These are phyloP conservation scores for Protophormia terraenovae DNA, from an alignment of 2,888 invertebrate species.

Conservation along the genomic window DNA sequence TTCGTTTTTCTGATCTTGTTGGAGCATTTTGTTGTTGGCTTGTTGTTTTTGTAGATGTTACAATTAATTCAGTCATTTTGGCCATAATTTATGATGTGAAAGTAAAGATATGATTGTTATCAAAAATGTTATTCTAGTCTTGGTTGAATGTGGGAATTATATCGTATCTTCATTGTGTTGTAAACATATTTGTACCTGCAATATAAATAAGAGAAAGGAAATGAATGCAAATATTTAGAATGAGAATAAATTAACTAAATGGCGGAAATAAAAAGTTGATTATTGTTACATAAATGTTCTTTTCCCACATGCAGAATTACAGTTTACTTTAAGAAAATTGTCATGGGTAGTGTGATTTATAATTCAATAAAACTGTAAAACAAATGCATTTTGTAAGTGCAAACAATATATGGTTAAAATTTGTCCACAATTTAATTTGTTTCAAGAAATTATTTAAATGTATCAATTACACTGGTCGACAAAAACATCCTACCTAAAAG, in stretches of 20 bases:
- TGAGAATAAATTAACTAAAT: slow-evolving; percentile 12
- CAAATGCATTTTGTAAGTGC: too few species aligned
- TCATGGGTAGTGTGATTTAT: too few species aligned
- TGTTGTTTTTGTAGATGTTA: slow-evolving; percentile 32
- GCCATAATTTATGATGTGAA: slow-evolving; percentile 63
- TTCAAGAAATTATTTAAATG: too few species aligned
- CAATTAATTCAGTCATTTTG: slow-evolving; percentile 52
- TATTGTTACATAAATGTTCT: background rate
- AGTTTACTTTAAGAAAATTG: background rate
- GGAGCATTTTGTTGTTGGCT: slow-evolving; percentile 42
- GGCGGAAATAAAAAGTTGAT: background rate
- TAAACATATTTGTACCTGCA: slow-evolving; percentile 36
- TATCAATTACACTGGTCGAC: too few species aligned
- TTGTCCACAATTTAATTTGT: too few species aligned
- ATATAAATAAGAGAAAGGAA: slow-evolving; percentile 34
- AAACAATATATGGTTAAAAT: too few species aligned
- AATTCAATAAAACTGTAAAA: too few species aligned
- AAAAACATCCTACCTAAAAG: too few species aligned
- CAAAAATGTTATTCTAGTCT: slow-evolving; percentile 8
- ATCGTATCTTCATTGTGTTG: slow-evolving; percentile 45
- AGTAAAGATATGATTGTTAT: slow-evolving; percentile 25
- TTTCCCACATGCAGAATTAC: background rate
- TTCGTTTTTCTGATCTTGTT: slow-evolving; percentile 68
- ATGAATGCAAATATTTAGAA: slow-evolving; percentile 20
- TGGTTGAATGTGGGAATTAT: slow-evolving; percentile 21